Conservation (phyloP, 2,797 vertebrate genomes). For the Ptychadena robeensis region DNA sequence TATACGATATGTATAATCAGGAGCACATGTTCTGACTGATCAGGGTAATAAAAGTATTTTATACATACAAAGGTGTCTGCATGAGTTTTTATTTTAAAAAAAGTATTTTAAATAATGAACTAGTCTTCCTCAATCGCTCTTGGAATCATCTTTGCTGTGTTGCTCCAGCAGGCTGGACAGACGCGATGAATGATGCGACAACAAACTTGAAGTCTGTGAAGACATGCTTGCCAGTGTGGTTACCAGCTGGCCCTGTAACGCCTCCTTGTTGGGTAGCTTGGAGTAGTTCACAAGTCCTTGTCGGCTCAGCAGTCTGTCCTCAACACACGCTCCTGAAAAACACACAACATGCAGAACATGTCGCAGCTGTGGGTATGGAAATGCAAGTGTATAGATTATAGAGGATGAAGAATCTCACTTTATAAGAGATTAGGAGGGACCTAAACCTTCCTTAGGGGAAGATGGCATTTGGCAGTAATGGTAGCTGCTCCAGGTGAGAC, state of each 20-base stretch:
- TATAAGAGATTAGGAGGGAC: no score
- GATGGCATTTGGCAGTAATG: no score
- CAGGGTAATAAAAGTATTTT: slow-evolving; percentile 46
- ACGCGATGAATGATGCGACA: slow-evolving; percentile 77
- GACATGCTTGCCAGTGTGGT: slow-evolving; percentile 78
- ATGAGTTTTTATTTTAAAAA: slow-evolving; percentile 7
- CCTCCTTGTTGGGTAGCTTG: slow-evolving; percentile 79
- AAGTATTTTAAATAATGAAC: slow-evolving; percentile 3
- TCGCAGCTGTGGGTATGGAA: no score
- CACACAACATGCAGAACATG: neutral
- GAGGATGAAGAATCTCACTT: no score
- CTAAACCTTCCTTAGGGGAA: no score
- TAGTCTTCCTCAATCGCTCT: neutral
- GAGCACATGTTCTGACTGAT: neutral
- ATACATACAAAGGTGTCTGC: slow-evolving; percentile 18
- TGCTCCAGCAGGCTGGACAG: slow-evolving; percentile 83
- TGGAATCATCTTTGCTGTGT: slow-evolving; percentile 73
- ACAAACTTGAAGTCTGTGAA: slow-evolving; percentile 77
- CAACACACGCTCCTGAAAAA: slow-evolving; percentile 84
- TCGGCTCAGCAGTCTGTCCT: slow-evolving; percentile 83
- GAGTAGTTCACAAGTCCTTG: slow-evolving; percentile 83
- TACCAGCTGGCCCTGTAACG: slow-evolving; percentile 79
- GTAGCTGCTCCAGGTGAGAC: no score
- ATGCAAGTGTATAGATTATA: no score
- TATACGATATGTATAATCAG: neutral